phyloP scores from a whole-genome alignment of 2,888 invertebrate species.

The Tyria jacobaeae region DNA sequence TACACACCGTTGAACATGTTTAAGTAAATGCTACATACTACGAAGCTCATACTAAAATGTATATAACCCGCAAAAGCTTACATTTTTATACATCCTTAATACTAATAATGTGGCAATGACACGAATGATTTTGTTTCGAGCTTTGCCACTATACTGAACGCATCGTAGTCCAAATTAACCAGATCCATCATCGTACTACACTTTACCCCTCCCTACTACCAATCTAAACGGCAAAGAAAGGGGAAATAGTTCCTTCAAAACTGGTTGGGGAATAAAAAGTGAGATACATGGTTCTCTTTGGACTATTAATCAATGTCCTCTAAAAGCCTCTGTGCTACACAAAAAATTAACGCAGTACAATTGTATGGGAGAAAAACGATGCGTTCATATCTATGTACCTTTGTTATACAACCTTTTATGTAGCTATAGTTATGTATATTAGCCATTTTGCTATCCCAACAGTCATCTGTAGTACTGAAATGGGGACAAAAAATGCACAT shows the following conservation, averaged over 20 bases:
- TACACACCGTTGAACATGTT: background rate
- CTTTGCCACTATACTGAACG: slow-evolving; percentile 37
- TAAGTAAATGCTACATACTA: background rate
- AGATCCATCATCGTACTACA: slow-evolving; percentile 45
- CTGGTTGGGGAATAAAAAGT: slow-evolving; percentile 56
- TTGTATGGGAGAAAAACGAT: slow-evolving; percentile 50
- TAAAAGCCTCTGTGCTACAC: slow-evolving; percentile 76
- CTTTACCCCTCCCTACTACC: slow-evolving; percentile 23
- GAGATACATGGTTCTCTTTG: slow-evolving; percentile 68
- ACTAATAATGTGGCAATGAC: slow-evolving; percentile 60
- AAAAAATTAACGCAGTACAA: slow-evolving; percentile 66
- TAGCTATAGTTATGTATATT: slow-evolving; percentile 49
- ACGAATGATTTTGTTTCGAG: slow-evolving; percentile 55
- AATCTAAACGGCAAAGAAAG: slow-evolving; percentile 29
- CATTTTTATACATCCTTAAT: slow-evolving; percentile 34
- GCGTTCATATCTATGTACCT: slow-evolving; percentile 36
- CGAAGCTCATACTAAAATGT: background rate
- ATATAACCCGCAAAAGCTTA: slow-evolving; percentile 17
- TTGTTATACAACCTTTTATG: slow-evolving; percentile 40
- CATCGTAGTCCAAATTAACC: slow-evolving; percentile 46
- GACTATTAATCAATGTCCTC: slow-evolving; percentile 80
- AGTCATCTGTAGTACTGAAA: slow-evolving; percentile 29
- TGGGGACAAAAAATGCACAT: slow-evolving; percentile 22
- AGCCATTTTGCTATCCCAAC: slow-evolving; percentile 45
- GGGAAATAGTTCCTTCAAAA: slow-evolving; percentile 42